Evolutionary conservation across 1,140 invertebrate species (phyloP), one percentile per base, ranked within the genome.

Genomic region (Protaetia brevitarsis): DNA sequence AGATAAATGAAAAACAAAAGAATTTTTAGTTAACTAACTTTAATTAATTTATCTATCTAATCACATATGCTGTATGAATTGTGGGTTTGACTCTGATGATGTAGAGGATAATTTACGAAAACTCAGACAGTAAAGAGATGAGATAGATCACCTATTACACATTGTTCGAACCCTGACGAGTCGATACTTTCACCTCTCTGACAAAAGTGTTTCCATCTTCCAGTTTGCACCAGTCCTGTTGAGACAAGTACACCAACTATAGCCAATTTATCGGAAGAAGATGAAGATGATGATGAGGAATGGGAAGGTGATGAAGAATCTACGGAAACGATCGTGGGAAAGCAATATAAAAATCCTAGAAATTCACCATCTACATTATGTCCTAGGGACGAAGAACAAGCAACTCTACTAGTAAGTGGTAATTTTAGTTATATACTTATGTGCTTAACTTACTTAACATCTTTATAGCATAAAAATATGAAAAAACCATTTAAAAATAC

Each of bases 311-410:
- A 82, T 28, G 82, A 84, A 2, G 79, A 80, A 5, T 69, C 79
- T 1, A 86, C 88, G 70, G 80, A 85, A 5, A 87, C 88, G 65
- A 88, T 90, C 66, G 88, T 92, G 68, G 87, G 89, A 1, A 81
- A 88, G 2, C 84, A 92, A 13, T 94, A 94, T 79, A 95, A 95
- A 77, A 95, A 95, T 79, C 92, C 93, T 0, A 82, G 93, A 65
- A 95, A 94, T 77, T 93, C 90, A 0, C 92, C 92, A 2, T 92
- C 91, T 7, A 87, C 87, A 0, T 82, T 87, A 45, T 95, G 92
- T 76, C 92, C 92, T 0, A 77, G 93, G 3, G 91, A 94, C 73
- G 92, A 94, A 75, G 88, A 85, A 66, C 86, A 89, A 69, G 88
- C 87, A 1, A 84, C 83, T 0, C 68, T 84, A 66, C 73, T 85